Evolutionary conservation across 2,113 vertebrate genomes (phyloP).

Genomic region (Parus major): DNA sequence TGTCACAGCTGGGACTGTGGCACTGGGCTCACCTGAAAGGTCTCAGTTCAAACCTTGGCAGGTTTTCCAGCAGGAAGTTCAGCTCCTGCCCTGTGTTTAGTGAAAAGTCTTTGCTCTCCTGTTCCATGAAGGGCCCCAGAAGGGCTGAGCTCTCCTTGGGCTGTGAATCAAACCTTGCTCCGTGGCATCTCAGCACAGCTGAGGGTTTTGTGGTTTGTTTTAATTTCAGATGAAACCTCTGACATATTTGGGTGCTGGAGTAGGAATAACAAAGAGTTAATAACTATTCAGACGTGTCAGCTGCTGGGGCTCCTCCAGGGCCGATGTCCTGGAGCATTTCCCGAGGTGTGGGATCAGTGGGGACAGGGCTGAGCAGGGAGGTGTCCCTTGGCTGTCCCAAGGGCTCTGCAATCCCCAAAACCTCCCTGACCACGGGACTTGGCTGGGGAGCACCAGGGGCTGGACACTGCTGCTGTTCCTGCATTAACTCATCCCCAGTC

Average conservation of each 20-base stretch:
- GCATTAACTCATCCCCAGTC: neutral
- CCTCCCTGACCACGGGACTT: neutral
- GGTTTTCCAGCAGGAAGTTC: neutral
- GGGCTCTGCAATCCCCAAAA: neutral
- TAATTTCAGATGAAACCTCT: neutral
- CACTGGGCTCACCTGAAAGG: neutral
- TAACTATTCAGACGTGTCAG: accelerated
- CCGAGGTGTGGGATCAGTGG: neutral
- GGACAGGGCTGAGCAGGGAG: neutral
- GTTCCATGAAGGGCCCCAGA: neutral
- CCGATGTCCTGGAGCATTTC: neutral
- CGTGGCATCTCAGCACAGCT: neutral
- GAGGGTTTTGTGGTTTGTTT: neutral
- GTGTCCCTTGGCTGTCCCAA: neutral
- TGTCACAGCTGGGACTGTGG: neutral
- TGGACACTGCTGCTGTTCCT: neutral
- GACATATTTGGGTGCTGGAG: accelerated
- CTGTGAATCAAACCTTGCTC: neutral
- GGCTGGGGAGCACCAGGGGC: neutral
- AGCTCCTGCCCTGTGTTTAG: neutral
- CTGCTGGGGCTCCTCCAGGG: neutral
- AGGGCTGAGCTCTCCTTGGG: neutral
- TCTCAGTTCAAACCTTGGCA: neutral
- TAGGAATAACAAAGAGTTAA: neutral
- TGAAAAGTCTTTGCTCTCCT: neutral